phyloP scores from a whole-genome alignment of 2,888 invertebrate genomes.

The Thera obeliscata region DNA sequence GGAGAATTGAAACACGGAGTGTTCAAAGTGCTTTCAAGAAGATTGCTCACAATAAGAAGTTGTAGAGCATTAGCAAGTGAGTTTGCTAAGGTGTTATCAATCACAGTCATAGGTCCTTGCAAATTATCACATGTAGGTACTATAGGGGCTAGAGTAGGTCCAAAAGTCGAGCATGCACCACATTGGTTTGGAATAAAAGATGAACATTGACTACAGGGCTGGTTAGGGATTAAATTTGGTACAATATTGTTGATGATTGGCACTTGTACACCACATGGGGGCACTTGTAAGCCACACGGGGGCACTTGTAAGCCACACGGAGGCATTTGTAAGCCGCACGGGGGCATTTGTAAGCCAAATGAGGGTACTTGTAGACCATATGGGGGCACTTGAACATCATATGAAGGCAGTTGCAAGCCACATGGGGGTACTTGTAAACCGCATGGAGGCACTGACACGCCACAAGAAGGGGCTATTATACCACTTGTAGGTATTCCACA shows the following conservation, averaged over 20 bases:
- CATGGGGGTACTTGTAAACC: not conserved
- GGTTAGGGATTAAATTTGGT: conserved; percentile 19
- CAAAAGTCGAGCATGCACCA: conserved; percentile 12
- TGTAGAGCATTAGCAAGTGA: conserved; percentile 67
- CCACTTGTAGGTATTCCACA: not conserved
- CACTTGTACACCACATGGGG: conserved; percentile 10
- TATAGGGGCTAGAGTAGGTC: conserved; percentile 34
- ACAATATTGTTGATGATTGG: conserved; percentile 23
- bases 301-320: conserved; percentile 1
- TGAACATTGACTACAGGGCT: conserved; percentile 1
- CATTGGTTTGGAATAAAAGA: conserved; percentile 17
- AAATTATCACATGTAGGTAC: not conserved
- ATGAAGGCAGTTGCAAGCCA: conserved; percentile 12
- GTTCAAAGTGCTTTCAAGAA: conserved; percentile 51
- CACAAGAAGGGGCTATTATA: not conserved
- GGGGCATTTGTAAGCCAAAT: not conserved
- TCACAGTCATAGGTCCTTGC: conserved; percentile 51
- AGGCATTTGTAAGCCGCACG: conserved; percentile 7
- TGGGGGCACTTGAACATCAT: conserved; percentile 11
- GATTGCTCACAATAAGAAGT: conserved; percentile 62
- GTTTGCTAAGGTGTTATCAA: conserved; percentile 65
- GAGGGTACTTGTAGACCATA: too few species aligned
- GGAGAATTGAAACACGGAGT: not conserved
- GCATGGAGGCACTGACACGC: conserved; percentile 8
- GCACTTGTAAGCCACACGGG: conserved; percentile 8